These are phyloP conservation scores for Neofelis nebulosa DNA, from an alignment of 2,113 vertebrate species.

Conservation along the genomic window DNA sequence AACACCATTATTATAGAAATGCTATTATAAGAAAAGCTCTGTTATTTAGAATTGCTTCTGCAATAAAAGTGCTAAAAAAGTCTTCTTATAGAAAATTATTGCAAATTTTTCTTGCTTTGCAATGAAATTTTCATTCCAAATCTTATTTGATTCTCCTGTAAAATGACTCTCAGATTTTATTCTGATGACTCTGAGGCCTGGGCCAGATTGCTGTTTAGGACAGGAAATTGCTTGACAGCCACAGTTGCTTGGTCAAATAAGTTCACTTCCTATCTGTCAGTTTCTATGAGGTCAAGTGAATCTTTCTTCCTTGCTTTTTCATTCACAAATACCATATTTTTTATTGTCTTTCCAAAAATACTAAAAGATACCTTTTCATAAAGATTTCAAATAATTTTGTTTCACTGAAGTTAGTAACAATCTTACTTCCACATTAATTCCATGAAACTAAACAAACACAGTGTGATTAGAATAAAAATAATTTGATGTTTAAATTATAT, in stretches of 20 bases:
- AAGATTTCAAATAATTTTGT: neutral
- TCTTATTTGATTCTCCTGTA: slow-evolving; percentile 82
- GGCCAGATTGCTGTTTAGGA: slow-evolving; percentile 79
- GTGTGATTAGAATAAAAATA: slow-evolving; percentile 9
- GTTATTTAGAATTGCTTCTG: slow-evolving; percentile 89
- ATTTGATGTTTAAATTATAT: neutral
- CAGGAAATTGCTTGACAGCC: slow-evolving; percentile 78
- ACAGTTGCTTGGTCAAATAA: slow-evolving; percentile 63
- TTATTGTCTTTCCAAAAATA: slow-evolving; percentile 23
- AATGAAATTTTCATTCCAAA: slow-evolving; percentile 85
- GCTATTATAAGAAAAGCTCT: slow-evolving; percentile 88
- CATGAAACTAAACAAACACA: slow-evolving; percentile 1
- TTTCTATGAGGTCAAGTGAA: neutral
- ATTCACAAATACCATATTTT: slow-evolving; percentile 29
- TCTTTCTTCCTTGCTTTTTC: slow-evolving; percentile 12
- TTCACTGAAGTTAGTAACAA: neutral
- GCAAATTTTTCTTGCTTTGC: slow-evolving; percentile 86
- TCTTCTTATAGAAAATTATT: slow-evolving; percentile 87
- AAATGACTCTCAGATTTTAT: slow-evolving; percentile 79
- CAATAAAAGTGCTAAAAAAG: slow-evolving; percentile 87
- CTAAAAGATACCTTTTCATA: neutral
- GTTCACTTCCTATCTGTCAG: neutral
- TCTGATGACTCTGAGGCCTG: slow-evolving; percentile 73
- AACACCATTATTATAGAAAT: slow-evolving; percentile 90
- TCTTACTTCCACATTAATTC: slow-evolving; percentile 20